Percentiles rank a stretch among this genome's conserved stretches.
These are phyloP conservation scores for Chrysochloris asiatica DNA, from an alignment of 2,113 vertebrate genomes.

Conservation along the genomic window DNA sequence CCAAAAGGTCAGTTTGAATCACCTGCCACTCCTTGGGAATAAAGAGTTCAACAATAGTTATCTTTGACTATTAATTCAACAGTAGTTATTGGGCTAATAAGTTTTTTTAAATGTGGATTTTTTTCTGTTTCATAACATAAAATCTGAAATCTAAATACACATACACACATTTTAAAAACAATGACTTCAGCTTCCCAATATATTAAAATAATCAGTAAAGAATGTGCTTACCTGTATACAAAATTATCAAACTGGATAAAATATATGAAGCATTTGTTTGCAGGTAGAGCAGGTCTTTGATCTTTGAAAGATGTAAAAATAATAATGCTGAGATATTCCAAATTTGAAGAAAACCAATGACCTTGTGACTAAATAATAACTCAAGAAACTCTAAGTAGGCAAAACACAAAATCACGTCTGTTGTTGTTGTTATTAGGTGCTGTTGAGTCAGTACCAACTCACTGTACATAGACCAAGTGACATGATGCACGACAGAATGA, in stretches of 20 bases:
- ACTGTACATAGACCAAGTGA: no score
- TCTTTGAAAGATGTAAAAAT: background rate
- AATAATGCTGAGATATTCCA: no score
- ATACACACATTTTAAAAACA: constrained; percentile 41
- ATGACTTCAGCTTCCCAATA: background rate
- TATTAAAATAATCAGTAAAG: background rate
- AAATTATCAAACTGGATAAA: background rate
- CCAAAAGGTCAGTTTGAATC: no score
- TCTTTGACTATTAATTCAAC: background rate
- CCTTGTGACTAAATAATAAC: no score
- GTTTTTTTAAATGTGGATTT: background rate
- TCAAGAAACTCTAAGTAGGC: no score
- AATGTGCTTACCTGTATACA: background rate
- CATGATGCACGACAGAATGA: no score
- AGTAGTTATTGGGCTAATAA: background rate
- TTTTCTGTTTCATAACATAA: background rate
- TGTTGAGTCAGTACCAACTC: no score
- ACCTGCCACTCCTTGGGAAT: no score
- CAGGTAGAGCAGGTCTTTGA: background rate
- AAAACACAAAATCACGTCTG: no score
- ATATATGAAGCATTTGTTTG: background rate
- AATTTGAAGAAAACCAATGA: no score
- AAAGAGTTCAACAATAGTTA: background rate
- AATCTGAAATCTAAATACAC: background rate
- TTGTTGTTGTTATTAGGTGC: no score